Percentiles rank a stretch among this genome's conserved stretches.
Evolutionary conservation across 1,140 invertebrate genomes (phyloP).

Genomic region (Drosophila pruinosa): DNA sequence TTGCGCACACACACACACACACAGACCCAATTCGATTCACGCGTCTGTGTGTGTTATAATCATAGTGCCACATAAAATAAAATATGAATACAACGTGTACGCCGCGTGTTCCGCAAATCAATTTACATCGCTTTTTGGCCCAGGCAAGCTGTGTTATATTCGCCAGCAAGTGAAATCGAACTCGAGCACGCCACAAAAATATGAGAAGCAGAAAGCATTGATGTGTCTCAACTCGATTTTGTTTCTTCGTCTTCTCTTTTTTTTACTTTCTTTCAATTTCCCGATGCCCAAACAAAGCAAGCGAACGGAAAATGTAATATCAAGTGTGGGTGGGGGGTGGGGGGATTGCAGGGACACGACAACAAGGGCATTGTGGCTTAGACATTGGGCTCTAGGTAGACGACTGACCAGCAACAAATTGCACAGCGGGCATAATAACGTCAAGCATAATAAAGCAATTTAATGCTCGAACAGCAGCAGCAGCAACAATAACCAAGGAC

Average conservation of each 20-base stretch:
- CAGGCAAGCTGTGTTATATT: no score
- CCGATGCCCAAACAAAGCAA: constrained; percentile 10
- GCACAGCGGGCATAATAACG: constrained; percentile 66
- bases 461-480: constrained; percentile 60
- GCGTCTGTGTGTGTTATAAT: background rate
- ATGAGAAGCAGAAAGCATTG: constrained; percentile 24
- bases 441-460: constrained; percentile 76
- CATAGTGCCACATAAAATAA: constrained; percentile 5
- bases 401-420: constrained; percentile 59
- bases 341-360: background rate
- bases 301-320: constrained; percentile 8
- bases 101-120: background rate
- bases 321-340: background rate
- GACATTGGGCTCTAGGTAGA: background rate
- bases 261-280: constrained; percentile 42
- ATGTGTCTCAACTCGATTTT: constrained; percentile 14
- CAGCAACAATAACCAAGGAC: constrained; percentile 31
- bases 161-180: background rate
- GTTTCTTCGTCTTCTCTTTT: constrained; percentile 1
- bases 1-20: background rate
- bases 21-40: background rate
- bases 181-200: background rate
- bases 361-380: background rate
- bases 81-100: constrained; percentile 4
- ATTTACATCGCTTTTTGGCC: background rate